These are phyloP conservation scores for Fulmarus glacialis DNA, from an alignment of 2,113 vertebrate genomes.

Conservation along the genomic window DNA sequence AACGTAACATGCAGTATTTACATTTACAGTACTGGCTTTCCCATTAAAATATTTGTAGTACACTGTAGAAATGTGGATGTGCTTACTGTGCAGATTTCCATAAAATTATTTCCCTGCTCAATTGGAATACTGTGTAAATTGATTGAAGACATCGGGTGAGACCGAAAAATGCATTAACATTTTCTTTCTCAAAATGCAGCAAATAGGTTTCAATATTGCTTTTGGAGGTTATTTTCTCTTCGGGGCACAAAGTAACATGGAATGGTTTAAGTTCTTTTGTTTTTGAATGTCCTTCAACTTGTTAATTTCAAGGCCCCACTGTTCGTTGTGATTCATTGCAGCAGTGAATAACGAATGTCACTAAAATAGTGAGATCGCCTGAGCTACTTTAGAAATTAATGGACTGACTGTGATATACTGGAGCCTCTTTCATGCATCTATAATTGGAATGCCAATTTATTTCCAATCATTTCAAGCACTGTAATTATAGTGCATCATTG, in stretches of 20 bases:
- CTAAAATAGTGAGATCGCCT: constrained; percentile 67
- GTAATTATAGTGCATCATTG: constrained; percentile 81
- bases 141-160: not conserved
- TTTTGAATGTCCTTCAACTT: constrained; percentile 63
- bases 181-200: not conserved
- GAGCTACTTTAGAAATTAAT: constrained; percentile 82
- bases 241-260: not conserved
- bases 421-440: constrained; percentile 74
- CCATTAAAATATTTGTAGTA: not conserved
- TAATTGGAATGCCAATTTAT: constrained; percentile 84
- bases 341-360: constrained; percentile 66
- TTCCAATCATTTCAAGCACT: constrained; percentile 82
- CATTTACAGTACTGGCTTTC: not conserved
- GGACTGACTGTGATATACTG: constrained; percentile 77
- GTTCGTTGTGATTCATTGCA: constrained; percentile 65
- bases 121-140: not conserved
- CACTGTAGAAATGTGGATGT: constrained; percentile 3
- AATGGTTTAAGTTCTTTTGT: constrained; percentile 22
- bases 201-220: not conserved
- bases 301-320: constrained; percentile 59
- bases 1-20: not conserved
- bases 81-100: constrained; percentile 31
- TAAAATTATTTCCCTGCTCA: not conserved
- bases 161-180: not conserved
- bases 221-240: not conserved